Conservation (phyloP, 2,797 vertebrate genomes). For the Melanotaenia parkinsoni region DNA sequence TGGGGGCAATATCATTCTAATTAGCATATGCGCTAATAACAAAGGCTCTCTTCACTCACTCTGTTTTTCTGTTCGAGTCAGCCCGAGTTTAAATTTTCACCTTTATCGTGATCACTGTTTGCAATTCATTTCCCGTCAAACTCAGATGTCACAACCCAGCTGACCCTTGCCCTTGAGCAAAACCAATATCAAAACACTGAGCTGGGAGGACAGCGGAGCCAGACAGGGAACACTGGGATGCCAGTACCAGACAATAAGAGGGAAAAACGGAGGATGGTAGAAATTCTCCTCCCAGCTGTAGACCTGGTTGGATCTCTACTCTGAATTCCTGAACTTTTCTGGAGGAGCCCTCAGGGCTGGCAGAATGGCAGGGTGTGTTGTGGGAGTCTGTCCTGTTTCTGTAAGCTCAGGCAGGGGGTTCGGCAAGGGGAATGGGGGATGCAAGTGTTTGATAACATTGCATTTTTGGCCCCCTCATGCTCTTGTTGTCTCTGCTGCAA, state of each 20-base stretch:
- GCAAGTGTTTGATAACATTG: constrained; percentile 70
- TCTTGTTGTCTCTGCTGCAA: constrained; percentile 73
- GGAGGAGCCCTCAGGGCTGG: constrained; percentile 78
- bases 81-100: constrained; percentile 54
- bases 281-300: constrained; percentile 86
- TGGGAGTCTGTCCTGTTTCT: constrained; percentile 83
- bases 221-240: constrained; percentile 81
- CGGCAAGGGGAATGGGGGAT: constrained; percentile 39
- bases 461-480: constrained; percentile 80
- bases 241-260: constrained; percentile 83
- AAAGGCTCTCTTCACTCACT: constrained; percentile 46
- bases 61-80: constrained; percentile 49
- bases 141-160: constrained; percentile 60
- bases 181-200: constrained; percentile 78
- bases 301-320: constrained; percentile 82
- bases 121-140: constrained; percentile 75
- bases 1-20: constrained; percentile 5
- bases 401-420: constrained; percentile 76
- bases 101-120: constrained; percentile 64
- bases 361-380: constrained; percentile 79
- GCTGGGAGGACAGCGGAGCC: constrained; percentile 82
- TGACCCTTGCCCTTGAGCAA: constrained; percentile 70
- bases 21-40: constrained; percentile 39
- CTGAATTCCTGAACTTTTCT: constrained; percentile 86
- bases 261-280: constrained; percentile 69